Base-by-base conservation (phyloP, 2,888 invertebrate species). In the Drosophila nr. medialis region DNA sequence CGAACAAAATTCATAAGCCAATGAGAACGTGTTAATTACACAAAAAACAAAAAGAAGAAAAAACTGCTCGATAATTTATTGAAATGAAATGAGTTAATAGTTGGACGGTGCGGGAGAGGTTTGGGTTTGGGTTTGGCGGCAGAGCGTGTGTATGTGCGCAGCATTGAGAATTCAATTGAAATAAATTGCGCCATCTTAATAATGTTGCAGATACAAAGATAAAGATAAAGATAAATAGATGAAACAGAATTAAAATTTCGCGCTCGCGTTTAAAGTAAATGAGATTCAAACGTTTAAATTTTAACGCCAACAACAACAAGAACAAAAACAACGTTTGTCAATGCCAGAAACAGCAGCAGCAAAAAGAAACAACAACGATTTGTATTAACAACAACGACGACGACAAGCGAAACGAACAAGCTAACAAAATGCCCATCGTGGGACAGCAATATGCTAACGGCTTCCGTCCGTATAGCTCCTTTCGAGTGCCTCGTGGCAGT, bases 381-480 rank as follows among this genome's bases (percentile, higher is more conserved):
- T 51, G 48, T 42, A 72, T 59, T 59, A 88, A 69, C 69, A 88
- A 69, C 69, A 69, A 56, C 29, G 64, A 67, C 67, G 65, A 75
- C 69, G 58, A 82, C 32, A 56, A 59, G 29, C 65, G 64, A 55
- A 64, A 83, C 59, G 55, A 73, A 58, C 59, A 72, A 83, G 70
- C 73, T 75, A 80, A 79, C 73, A 92, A 91, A 91, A 93, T 93
- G 93, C 92, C 93, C 73, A 91, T 92, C 81, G 91, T 92, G 70
- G 92, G 92, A 83, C 92, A 91, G 78, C 91, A 92, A 77, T 91
- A 91, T 62, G 77, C 86, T 82, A 81, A 75, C 65, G 85, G 85
- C 66, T 89, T 91, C 75, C 91, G 93, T 81, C 93, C 93, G 50
- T 93, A 93, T 58, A 93, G 93, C 86, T 93, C 93, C 45, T 93